Conservation (phyloP, 2,797 vertebrate genomes). For the Odontamblyopus lacepedii region DNA sequence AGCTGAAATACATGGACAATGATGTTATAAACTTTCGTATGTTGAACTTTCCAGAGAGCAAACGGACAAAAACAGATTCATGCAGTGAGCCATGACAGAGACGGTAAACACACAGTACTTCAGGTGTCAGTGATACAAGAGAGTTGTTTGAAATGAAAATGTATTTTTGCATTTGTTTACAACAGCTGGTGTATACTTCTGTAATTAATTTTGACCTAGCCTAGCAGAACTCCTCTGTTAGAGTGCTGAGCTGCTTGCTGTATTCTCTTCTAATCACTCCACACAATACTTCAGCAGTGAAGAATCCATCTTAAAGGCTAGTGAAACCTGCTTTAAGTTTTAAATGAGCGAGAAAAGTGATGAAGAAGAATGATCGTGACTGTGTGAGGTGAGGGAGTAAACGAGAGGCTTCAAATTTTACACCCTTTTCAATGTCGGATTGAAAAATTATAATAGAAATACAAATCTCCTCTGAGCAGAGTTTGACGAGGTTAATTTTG, state of each 20-base stretch:
- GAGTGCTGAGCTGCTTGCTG: constrained; percentile 36
- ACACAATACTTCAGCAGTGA: constrained; percentile 31
- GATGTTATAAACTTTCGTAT: constrained; percentile 1
- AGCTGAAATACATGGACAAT: constrained; percentile 11
- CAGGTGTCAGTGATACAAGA: constrained; percentile 43
- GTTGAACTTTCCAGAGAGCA: constrained; percentile 10
- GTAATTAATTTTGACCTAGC: constrained; percentile 82
- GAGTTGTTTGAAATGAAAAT: constrained; percentile 75
- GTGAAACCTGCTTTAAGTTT: constrained; percentile 68
- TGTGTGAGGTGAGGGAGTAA: constrained; percentile 31
- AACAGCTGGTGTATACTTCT: constrained; percentile 75
- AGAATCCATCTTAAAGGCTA: constrained; percentile 55
- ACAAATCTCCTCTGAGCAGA: constrained; percentile 65
- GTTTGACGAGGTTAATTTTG: constrained; percentile 70
- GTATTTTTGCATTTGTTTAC: constrained; percentile 78
- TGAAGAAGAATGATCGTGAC: constrained; percentile 4
- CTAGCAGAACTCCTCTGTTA: constrained; percentile 65
- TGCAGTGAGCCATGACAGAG: constrained; percentile 18
- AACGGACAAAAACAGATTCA: constrained; percentile 11
- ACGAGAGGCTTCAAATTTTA: constrained; percentile 69
- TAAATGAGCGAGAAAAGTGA: constrained; percentile 32
- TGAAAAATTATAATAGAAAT: constrained; percentile 75
- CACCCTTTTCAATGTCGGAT: constrained; percentile 68
- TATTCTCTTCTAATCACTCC: constrained; percentile 40
- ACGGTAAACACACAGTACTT: constrained; percentile 18